phyloP scores from a whole-genome alignment of 2,797 vertebrate genomes.

The Prunella strophiata region DNA sequence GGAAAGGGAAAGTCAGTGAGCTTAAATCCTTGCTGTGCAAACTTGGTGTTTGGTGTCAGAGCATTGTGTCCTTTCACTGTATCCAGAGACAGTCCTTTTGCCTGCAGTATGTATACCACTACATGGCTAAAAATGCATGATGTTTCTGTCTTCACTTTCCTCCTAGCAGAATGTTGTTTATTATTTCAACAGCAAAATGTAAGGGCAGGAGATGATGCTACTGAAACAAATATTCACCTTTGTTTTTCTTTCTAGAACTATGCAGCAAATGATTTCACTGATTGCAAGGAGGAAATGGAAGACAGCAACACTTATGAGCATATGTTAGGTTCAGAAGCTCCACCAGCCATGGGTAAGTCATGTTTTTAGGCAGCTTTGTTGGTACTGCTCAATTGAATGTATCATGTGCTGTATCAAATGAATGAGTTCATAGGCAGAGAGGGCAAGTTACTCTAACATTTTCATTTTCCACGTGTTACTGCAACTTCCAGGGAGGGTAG shows the following conservation, averaged over 20 bases:
- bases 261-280: background rate
- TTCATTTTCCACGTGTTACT: background rate
- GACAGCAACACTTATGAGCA: background rate
- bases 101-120: background rate
- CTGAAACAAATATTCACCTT: background rate
- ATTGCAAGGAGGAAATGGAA: background rate
- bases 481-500: background rate
- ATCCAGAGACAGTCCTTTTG: background rate
- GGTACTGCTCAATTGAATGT: background rate
- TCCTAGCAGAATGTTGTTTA: background rate
- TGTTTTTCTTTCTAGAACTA: constrained; percentile 56
- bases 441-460: background rate
- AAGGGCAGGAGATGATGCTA: background rate
- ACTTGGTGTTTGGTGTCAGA: background rate
- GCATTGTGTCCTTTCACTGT: background rate
- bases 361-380: background rate
- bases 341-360: constrained; percentile 52
- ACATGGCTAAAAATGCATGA: background rate
- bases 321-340: constrained; percentile 16
- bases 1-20: background rate
- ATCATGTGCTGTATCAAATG: background rate
- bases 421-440: background rate
- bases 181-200: background rate
- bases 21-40: background rate
- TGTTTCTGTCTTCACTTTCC: background rate